Base-by-base conservation (phyloP, 2,888 invertebrate genomes). In the Cephus sareptanus region DNA sequence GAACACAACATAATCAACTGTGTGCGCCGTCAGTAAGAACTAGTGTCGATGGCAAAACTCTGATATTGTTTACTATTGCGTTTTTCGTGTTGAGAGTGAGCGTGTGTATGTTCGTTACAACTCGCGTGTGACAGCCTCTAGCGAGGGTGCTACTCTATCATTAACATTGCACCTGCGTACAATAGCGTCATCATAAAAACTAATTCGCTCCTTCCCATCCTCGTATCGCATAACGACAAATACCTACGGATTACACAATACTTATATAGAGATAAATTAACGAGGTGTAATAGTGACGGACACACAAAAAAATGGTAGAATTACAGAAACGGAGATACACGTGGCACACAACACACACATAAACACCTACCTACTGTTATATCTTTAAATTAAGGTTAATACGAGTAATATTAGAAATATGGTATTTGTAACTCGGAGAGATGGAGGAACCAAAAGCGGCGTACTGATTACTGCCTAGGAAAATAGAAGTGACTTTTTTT, bases 371-470 rank as follows among this genome's bases (percentile, higher is more conserved):
- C 68, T 77, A 77, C 75, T 77, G 79, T 80, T 79, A 69, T 40
- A 73, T 77, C 77, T 71, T 77, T 82, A 83, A 84, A 81, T 68
- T 83, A 83, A 82, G 78, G 77, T 83, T 81, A 79, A 84, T 84
- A 84, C 81, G 81, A 82, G 83, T 85, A 86, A 86, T 85, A 82
- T 85, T 86, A 87, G 85, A 86, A 86, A 84, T 85, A 74, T 86
- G 87, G 88, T 89, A 88, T 89, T 88, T 87, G 84, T 87, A 87
- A 85, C 85, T 86, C 82, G 81, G 81, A 78, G 83, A 84, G 81
- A 81, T 79, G 81, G 80, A 81, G 80, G 83, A 78, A 81, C 13
- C 34, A 34, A 34, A 34, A 35, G 30, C 30, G 34, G 30, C 34
- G 74, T 74, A 37, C 34, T 56, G 56, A 56, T 56, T 56, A 56